Evolutionary conservation across 2,888 invertebrate species (phyloP), one percentile per base, ranked within the genome.

Genomic region (Fragum whitleyi): DNA sequence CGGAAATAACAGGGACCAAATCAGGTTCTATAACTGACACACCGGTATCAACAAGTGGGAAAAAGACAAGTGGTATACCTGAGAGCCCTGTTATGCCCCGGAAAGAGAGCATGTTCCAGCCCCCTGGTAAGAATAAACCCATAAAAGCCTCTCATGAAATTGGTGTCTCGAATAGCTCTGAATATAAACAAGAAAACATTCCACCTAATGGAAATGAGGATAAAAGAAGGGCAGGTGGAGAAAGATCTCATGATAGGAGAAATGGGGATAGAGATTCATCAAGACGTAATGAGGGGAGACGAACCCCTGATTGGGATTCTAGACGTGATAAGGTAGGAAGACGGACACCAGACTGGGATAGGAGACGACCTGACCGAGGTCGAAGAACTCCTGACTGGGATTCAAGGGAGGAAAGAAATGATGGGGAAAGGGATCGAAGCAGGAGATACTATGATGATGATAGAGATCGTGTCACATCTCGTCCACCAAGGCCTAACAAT

Each of bases 31-130:
- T 55, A 19, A 69, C 65, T 16, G 84, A 79, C 47, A 79, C 81
- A 53, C 85, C 85, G 32, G 39, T 79, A 6, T 77, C 81, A 14
- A 23, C 72, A 42, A 62, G 69, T 19, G 28, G 74, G 21, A 74
- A 72, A 47, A 77, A 75, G 73, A 21, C 72, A n/a, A 65, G 42
- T 16, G 42, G 42, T 7, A 71, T 79, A 21, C 70, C 84, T 51
- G 83, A 87, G 57, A 89, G 89, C 59, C 87, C 89, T 21, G 85
- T 89, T 5, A 78, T 87, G 84, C 85, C 81, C 21, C 74, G 89
- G 29, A 89, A 89, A 65, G 89, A 89, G 57, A 86, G 87, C 62
- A 85, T 87, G 42, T 89, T 89, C 55, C 87, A 87, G 69, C 89
- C 89, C 11, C 89, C 87, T 16, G 69, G 57, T 19, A 71, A 68